These are phyloP conservation scores for Excalfactoria chinensis DNA, from an alignment of 2,113 vertebrate species.

Conservation along the genomic window DNA sequence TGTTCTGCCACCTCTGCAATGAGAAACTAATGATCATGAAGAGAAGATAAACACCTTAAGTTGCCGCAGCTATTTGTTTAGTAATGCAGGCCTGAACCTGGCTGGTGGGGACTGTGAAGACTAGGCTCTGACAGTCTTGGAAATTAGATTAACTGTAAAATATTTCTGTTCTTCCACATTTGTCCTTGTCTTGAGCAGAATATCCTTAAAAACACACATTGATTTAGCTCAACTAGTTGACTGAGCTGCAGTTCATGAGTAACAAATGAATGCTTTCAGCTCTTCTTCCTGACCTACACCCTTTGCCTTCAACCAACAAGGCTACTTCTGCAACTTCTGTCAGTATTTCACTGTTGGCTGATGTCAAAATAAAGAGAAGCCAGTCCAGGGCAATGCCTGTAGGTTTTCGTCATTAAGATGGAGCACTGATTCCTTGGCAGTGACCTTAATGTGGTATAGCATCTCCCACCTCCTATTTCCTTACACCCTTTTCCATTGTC, in stretches of 20 bases:
- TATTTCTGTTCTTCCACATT: not conserved
- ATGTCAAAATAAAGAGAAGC: not conserved
- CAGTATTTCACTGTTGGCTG: not conserved
- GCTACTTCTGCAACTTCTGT: not conserved
- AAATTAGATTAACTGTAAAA: not conserved
- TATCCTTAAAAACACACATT: not conserved
- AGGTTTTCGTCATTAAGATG: not conserved
- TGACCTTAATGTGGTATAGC: not conserved
- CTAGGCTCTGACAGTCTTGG: not conserved
- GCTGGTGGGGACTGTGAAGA: not conserved
- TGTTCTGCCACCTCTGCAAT: not conserved
- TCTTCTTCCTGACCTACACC: too few relatives aligned
- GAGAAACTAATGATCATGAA: not conserved
- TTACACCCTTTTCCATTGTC: fast-evolving
- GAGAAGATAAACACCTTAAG: not conserved
- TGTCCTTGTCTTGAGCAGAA: not conserved
- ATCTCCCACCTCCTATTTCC: not conserved
- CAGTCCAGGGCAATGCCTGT: not conserved
- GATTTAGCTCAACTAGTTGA: not conserved
- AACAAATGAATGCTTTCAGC: too few relatives aligned
- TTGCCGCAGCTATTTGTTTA: not conserved
- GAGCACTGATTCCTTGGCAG: not conserved
- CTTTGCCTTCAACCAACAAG: not conserved
- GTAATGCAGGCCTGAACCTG: not conserved
- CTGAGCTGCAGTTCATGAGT: too few relatives aligned